Evolutionary conservation across 2,113 vertebrate species (phyloP), one percentile per base, ranked within the genome.

Genomic region (Tenrec ecaudatus): DNA sequence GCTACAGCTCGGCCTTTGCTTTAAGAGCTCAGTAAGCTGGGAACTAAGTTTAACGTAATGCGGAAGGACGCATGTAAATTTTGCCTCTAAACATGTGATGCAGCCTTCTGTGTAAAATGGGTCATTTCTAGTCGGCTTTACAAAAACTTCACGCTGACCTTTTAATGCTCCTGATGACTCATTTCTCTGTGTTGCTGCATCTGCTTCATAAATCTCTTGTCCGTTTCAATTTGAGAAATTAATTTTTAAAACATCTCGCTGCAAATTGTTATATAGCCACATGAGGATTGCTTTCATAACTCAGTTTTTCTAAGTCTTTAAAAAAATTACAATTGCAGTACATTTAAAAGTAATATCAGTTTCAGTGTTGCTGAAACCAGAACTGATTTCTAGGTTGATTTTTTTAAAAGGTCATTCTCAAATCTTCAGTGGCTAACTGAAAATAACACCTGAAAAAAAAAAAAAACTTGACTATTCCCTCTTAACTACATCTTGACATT

Each of bases 341-440:
- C 93, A 91, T 96, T 96, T 94, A 93, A 90, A 94, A 62, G 85
- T 75, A 89, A 12, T 95, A 53, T 95, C 25, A 81, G 8, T 85
- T 96, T 96, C 79, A 94, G 93, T 95, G 53, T 95, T 95, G 85
- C 71, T 91, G 75, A 97, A 96, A 93, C 68, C 57, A 93, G 62
- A 96, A 31, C 82, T 96, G 81, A 80, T 97, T 96, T 97, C 93
- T n/a, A 84, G 75, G 93, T 96, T 96, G 91, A 93, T 95, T 97
- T 93, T 95, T 97, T 93, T 95, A 97, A 97, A 98, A 98, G 96
- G 96, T 98, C 82, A 95, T 95, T 96, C 97, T 94, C 88, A 96
- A 97, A 73, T 40, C 92, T 97, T 93, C 83, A 84, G n/a, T 93
- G 82, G 66, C 92, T 93, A 95, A 95, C 94, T 97, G 95, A 98